Evolutionary conservation across 2,888 invertebrate species (phyloP).

Genomic region (Caradrina kadenii): DNA sequence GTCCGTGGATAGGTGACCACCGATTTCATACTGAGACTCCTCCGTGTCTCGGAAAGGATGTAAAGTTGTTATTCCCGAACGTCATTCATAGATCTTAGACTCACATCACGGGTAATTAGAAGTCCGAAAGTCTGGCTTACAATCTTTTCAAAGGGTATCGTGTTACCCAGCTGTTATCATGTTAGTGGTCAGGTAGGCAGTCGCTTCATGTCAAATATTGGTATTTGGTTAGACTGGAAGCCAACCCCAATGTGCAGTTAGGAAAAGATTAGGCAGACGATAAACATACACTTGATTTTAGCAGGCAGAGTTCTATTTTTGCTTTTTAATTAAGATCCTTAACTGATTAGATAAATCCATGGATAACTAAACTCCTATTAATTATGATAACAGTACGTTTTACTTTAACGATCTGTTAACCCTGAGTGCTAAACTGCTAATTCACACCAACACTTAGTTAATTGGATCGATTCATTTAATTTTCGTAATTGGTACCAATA

Average conservation of each 20-base stretch:
- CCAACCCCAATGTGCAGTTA: not conserved
- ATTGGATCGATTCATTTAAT: constrained; percentile 64
- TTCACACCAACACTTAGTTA: constrained; percentile 58
- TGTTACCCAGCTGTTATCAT: no score
- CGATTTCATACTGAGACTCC: no score
- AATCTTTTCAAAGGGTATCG: no score
- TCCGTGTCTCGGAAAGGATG: no score
- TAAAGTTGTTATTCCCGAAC: no score
- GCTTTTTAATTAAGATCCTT: constrained; percentile 1
- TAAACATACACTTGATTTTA: not conserved
- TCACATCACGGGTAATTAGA: no score
- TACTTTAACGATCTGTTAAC: constrained; percentile 16
- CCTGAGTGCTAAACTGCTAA: constrained; percentile 31
- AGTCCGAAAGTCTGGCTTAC: no score
- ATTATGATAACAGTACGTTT: constrained; percentile 27
- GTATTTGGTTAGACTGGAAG: not conserved
- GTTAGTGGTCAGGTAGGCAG: no score
- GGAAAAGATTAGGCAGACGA: not conserved
- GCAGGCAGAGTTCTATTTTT: not conserved
- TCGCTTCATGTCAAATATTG: no score
- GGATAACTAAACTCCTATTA: constrained; percentile 13
- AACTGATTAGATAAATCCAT: constrained; percentile 32
- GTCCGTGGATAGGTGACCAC: no score
- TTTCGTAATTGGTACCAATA: constrained; percentile 58
- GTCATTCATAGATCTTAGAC: no score